A percentile compares a stretch with the other conserved stretches of the same genome.
Evolutionary conservation across 2,888 invertebrate species (phyloP).

Genomic region (Lepeophtheirus nordmannii): DNA sequence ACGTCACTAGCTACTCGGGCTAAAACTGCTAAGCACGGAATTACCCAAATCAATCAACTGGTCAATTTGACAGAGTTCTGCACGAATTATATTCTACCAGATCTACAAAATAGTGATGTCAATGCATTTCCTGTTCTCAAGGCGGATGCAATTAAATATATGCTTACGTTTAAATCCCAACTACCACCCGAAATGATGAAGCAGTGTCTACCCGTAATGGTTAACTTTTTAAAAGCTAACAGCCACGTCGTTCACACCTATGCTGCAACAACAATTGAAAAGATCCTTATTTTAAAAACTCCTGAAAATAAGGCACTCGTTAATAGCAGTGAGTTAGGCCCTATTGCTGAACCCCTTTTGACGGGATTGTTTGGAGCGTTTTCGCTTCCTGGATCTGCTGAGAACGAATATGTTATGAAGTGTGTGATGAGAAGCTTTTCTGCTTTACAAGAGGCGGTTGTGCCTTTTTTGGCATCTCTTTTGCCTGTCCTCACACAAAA

Average conservation of each 20-base stretch:
- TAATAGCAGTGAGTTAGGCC: slow-evolving; percentile 46
- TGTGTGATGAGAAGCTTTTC: slow-evolving; percentile 78
- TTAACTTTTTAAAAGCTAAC: slow-evolving; percentile 55
- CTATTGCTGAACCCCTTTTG: slow-evolving; percentile 52
- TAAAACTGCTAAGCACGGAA: slow-evolving; percentile 71
- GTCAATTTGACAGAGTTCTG: slow-evolving; percentile 82
- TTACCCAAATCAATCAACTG: slow-evolving; percentile 73
- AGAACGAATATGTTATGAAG: slow-evolving; percentile 97
- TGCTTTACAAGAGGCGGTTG: slow-evolving; percentile 58
- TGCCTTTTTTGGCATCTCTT: slow-evolving; percentile 62
- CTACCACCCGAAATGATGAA: slow-evolving; percentile 61
- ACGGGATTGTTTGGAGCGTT: slow-evolving; percentile 59
- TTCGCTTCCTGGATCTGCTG: slow-evolving; percentile 54
- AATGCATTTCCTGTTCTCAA: slow-evolving; percentile 77
- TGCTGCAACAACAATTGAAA: slow-evolving; percentile 79
- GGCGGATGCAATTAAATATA: slow-evolving; percentile 86
- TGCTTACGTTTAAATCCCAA: slow-evolving; percentile 86
- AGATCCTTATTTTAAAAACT: slow-evolving; percentile 59
- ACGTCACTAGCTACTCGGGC: slow-evolving; percentile 84
- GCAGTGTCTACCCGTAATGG: slow-evolving; percentile 57
- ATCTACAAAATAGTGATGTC: slow-evolving; percentile 60
- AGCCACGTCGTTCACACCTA: slow-evolving; percentile 86
- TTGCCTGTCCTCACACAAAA: slow-evolving; percentile 70
- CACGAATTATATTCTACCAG: slow-evolving; percentile 65
- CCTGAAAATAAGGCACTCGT: slow-evolving; percentile 42